Conservation (phyloP, 2,888 invertebrate genomes). For the Trichopria drosophilae region DNA sequence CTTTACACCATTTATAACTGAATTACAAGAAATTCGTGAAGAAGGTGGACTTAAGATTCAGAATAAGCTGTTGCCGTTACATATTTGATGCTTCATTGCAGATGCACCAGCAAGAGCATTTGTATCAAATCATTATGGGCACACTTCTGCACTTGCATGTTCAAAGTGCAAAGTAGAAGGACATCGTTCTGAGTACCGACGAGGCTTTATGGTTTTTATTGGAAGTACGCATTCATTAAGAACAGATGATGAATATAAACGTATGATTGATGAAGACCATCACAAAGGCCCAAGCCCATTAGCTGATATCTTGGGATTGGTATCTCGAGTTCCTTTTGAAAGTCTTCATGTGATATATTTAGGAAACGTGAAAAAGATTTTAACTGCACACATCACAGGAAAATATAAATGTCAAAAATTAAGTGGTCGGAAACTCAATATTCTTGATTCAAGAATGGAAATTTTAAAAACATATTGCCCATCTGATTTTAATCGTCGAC, state of each 20-base stretch:
- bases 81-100: constrained; percentile 1
- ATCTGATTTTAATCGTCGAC: neutral
- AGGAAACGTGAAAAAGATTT: neutral
- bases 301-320: neutral
- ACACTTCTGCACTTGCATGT: neutral
- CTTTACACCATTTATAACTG: neutral
- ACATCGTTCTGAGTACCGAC: neutral
- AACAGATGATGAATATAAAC: neutral
- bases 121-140: neutral
- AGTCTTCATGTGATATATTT: neutral
- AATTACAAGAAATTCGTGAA: neutral
- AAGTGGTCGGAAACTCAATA: neutral
- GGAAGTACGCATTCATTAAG: neutral
- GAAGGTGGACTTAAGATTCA: neutral
- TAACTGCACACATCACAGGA: neutral
- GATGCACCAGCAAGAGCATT: constrained; percentile 4
- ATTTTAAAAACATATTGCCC: neutral
- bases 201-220: neutral
- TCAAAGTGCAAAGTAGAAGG: constrained; percentile 1
- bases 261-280: neutral
- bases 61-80: neutral
- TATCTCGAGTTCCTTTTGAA: too few species aligned
- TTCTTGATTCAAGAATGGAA: too few species aligned
- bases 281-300: too few species aligned
- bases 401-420: neutral